These are phyloP conservation scores for Megalops cyprinoides DNA, from an alignment of 2,797 vertebrate genomes.

Conservation along the genomic window DNA sequence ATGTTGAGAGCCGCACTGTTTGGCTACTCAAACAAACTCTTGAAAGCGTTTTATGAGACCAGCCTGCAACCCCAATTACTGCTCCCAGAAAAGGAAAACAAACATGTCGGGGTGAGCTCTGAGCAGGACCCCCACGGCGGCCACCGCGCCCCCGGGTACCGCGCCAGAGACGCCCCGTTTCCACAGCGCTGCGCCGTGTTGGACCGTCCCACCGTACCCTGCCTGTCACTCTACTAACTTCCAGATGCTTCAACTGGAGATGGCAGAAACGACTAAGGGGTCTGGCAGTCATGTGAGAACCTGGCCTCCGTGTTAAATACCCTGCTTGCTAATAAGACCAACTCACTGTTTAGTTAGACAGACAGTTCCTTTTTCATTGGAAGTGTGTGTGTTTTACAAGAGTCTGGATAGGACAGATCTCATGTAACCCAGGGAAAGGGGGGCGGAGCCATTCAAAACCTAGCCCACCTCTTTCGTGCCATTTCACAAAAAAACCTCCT, in stretches of 20 bases:
- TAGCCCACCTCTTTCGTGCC: background rate
- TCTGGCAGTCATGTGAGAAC: slow-evolving; percentile 1
- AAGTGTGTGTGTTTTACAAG: background rate
- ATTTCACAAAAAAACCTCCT: background rate
- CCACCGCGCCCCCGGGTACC: background rate
- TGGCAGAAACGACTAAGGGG: slow-evolving; percentile 30
- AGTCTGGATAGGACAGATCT: no score
- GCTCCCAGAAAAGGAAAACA: background rate
- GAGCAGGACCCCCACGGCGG: background rate
- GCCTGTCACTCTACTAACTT: slow-evolving; percentile 38
- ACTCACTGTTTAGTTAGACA: background rate
- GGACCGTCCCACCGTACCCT: slow-evolving; percentile 31
- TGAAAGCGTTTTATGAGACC: background rate
- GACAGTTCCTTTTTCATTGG: background rate
- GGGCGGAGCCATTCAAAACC: background rate
- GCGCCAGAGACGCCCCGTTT: background rate
- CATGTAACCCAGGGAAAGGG: background rate
- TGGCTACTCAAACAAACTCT: background rate
- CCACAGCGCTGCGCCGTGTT: background rate
- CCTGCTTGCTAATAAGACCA: background rate
- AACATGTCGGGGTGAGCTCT: background rate
- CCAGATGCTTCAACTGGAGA: slow-evolving; percentile 42
- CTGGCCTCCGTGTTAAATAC: slow-evolving; percentile 32
- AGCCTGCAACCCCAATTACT: slow-evolving; percentile 16
- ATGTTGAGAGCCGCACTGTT: slow-evolving; percentile 18